phyloP scores from a whole-genome alignment of 2,113 vertebrate species.

The Alligator sinensis region DNA sequence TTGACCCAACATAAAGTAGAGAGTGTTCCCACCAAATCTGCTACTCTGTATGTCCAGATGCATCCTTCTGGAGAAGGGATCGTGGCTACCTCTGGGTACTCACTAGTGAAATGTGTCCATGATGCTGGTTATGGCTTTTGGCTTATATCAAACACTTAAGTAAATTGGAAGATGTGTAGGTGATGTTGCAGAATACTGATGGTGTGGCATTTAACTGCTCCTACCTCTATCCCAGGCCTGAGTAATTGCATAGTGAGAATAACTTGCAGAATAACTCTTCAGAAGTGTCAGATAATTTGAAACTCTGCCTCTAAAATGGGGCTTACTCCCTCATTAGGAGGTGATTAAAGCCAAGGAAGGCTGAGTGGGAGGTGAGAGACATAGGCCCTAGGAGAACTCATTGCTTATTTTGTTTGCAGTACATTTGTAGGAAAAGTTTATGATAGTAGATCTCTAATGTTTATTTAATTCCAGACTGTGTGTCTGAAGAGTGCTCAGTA shows the following conservation, averaged over 20 bases:
- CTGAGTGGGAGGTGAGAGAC: too few species aligned
- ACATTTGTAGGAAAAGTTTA: background rate
- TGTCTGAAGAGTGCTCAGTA: background rate
- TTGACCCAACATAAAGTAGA: background rate
- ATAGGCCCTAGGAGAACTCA: background rate
- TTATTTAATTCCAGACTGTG: fast-evolving
- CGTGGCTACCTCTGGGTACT: background rate
- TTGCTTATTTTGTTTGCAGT: background rate
- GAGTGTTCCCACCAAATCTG: background rate
- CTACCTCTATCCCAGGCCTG: background rate
- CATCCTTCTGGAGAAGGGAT: background rate
- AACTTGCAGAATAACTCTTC: background rate
- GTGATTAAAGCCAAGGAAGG: background rate
- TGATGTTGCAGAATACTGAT: background rate
- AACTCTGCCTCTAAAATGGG: background rate
- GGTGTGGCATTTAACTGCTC: background rate
- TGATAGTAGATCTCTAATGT: background rate
- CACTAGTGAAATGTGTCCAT: background rate
- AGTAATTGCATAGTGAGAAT: background rate
- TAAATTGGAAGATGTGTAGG: background rate
- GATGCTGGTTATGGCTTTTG: background rate
- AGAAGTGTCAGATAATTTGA: background rate
- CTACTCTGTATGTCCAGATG: background rate
- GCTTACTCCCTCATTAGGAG: background rate
- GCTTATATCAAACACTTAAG: background rate